Evolutionary conservation across 2,797 vertebrate species (phyloP), one percentile per base, ranked within the genome.

Genomic region (Clarias laeviceps): DNA sequence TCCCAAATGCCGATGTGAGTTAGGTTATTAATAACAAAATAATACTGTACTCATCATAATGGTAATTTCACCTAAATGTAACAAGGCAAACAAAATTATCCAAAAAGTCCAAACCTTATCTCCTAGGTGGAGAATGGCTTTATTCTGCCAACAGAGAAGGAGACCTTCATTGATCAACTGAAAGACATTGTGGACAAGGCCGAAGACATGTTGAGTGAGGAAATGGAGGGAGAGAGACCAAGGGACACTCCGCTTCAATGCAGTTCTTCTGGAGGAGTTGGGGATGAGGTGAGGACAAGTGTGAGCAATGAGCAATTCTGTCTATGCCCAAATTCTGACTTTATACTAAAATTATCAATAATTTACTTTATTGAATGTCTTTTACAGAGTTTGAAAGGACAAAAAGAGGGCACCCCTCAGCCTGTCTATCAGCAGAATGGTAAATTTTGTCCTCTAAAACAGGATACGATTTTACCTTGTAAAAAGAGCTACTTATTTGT

Each of bases 161-260:
- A 99, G 90, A 96, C 96, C 1, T 99, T 99, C 88, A 99, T 99
- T 4, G 98, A 99, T 88, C 98, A 99, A 92, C 96, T 99, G 86
- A 99, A 99, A 91, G 98, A 99, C 85, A 97, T 99, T 34, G 97
- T 99, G 88, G 98, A 99, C 93, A 99, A 99, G 93, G 98, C 98
- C 1, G 98, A 99, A 92, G 98, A 99, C 92, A 96, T 99, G 96
- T 93, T 99, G 69, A 96, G 96, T 72, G 98, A 99, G 91, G 97
- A 99, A 89, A 94, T 95, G 0, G 98, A 97, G 85, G 96, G 94
- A 40, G 98, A 98, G 88, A 95, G 94, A 79, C 94, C 92, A 12
- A 97, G 96, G 57, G 93, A 92, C 5, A 97, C 96, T 93, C 96
- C 96, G 5, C 96, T 96, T 0, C 95, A 96, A 90, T 89, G 92